Base-by-base conservation (phyloP, 2,113 vertebrate species). In the Willisornis vidua region DNA sequence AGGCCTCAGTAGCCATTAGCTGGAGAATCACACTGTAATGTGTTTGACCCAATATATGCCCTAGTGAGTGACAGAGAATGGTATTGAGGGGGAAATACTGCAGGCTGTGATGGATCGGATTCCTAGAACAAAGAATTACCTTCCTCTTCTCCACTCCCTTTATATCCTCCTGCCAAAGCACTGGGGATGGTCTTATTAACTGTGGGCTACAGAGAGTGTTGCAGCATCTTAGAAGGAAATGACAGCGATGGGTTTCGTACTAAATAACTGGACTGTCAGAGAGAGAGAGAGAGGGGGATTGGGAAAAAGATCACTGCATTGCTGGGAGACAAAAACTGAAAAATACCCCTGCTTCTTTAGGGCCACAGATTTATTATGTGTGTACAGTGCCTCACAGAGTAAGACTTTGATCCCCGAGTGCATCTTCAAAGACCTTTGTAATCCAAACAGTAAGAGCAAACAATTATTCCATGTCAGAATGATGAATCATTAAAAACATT, bases 401-500 rank as follows among this genome's bases (percentile, higher is more conserved):
- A 91, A 89, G 37, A 90, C 73, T 85, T 82, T 89, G 86, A 95
- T 83, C 65, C 77, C 77, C 41, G 16, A 65, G 61, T 73, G 54
- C 31, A 66, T 68, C 35, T 80, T 55, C 81, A 35, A 79, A 66
- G 35, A 83, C 45, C 45, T 88, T 39, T 52, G 46, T 79, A 94
- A 87, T 72, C 79, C 82, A 63, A 85, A 72, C 33, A 80, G 54
- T 19, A 90, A 52, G 59, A 94, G 63, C 43, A 81, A 96, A 94
- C 78, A 94, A 90, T 90, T 94, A 92, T 20, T 93, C 58, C n/a
- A 15, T 94, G 85, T 96, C 94, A 93, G 87, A 91, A 46, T 52
- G 78, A 94, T 78, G 90, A 94, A 81, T 77, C 85, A 96, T 94
- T 96, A 83, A 86, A 96, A 97, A 87, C 43, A 95, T 97, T 96